A percentile compares a stretch with the other conserved stretches of the same genome.
These are phyloP conservation scores for Apocheima hispidaria DNA, from an alignment of 2,888 invertebrate species.

Conservation along the genomic window DNA sequence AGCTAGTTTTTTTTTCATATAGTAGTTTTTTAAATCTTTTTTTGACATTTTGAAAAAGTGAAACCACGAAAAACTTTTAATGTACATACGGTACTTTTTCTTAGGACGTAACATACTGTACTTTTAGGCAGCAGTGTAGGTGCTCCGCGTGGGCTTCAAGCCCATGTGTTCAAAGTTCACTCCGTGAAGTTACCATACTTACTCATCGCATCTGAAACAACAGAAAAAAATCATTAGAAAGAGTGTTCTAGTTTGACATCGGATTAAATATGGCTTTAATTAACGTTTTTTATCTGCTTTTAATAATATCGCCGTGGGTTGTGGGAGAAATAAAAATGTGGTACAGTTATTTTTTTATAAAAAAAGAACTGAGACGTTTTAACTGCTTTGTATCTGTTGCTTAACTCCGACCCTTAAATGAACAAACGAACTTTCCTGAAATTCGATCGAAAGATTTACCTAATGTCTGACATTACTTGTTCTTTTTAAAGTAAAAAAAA, in stretches of 20 bases:
- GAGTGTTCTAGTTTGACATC: constrained; percentile 28
- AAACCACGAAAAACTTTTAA: no score
- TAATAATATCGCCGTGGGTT: constrained; percentile 39
- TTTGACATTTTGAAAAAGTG: no score
- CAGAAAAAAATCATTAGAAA: constrained; percentile 64
- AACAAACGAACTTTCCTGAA: background rate
- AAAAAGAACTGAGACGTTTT: background rate
- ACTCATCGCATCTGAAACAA: constrained; percentile 94
- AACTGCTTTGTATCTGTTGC: background rate
- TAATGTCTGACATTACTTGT: no score
- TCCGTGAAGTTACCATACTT: constrained; percentile 77
- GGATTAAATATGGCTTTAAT: constrained; percentile 42
- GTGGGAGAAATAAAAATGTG: constrained; percentile 31
- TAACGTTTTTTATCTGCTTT: constrained; percentile 39
- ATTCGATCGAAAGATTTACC: no score
- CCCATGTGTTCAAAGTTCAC: constrained; percentile 39
- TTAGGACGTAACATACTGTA: no score
- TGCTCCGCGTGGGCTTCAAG: background rate
- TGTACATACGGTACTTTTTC: background rate
- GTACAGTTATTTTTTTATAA: background rate
- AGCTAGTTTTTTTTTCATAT: no score
- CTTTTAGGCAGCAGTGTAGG: background rate
- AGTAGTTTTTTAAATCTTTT: no score
- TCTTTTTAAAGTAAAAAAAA: no score
- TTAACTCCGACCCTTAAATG: background rate